Base-by-base conservation (phyloP, 2,113 vertebrate genomes). In the Cairina moschata region DNA sequence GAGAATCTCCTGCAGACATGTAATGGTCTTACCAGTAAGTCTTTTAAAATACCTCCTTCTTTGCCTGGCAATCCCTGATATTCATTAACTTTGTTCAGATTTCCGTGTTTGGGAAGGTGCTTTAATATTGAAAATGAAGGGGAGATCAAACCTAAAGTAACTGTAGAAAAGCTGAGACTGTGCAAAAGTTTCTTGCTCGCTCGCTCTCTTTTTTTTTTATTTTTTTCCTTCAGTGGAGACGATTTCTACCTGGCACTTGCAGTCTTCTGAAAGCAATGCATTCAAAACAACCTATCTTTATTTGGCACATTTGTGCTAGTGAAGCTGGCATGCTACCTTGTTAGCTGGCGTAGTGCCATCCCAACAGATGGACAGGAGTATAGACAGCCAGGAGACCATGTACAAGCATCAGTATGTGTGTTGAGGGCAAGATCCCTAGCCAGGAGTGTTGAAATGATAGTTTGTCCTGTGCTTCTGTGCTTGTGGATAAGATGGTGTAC, bases 291-390 rank as follows among this genome's bases (percentile, higher is more conserved):
- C 87, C 79, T 72, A 46, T 96, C 84, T 96, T 95, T 85, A 90
- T 92, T 97, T 97, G 95, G 96, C 95, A 97, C 86, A 50, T 90
- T 97, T 96, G 83, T 92, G 96, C 95, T 86, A 83, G 95, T 40
- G 86, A 90, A 87, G 94, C 96, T 96, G 48, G 96, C 73, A 1
- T 96, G 93, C 93, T 93, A 86, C 97, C 97, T 96, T 88, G 86
- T 76, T 80, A 94, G 87, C 95, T 98, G 98, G 98, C 98, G 2
- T 22, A 3, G 17, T 89, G 98, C 98, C 98, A 98, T 90, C 44
- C 82, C 75, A 97, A 95, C 98, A 98, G 98, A 98, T 98, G 98
- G 97, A 96, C 96, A 95, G 95, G 90, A 95, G 78, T 54, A 78
- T 79, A 97, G 97, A 94, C 97, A 96, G 97, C 96, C 95, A 97